A percentile compares a stretch with the other conserved stretches of the same genome.
phyloP scores from a whole-genome alignment of 1,140 invertebrate species.

The Venustaconcha ellipsiformis region DNA sequence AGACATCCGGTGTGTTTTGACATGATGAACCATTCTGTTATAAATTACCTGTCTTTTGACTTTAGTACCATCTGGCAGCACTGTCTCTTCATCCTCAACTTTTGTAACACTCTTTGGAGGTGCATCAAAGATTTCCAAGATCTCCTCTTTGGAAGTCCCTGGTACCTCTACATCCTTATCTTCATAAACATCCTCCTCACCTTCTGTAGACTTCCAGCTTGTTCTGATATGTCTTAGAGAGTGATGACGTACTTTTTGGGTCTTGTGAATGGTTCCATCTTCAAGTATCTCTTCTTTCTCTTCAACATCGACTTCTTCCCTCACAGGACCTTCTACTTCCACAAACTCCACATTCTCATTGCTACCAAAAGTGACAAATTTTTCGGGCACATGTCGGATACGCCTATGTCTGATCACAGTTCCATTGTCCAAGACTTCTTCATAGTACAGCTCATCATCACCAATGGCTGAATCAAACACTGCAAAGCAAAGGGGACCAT shows the following conservation, averaged over 20 bases:
- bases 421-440: conserved; percentile 60
- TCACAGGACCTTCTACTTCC: conserved; percentile 41
- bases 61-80: conserved; percentile 60
- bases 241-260: conserved; percentile 44
- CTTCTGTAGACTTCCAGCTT: conserved; percentile 42
- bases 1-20: conserved; percentile 52
- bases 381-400: conserved; percentile 23
- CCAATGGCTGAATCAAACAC: conserved; percentile 47
- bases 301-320: conserved; percentile 45
- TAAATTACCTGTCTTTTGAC: conserved; percentile 54
- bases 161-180: conserved; percentile 47
- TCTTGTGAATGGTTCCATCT: conserved; percentile 60
- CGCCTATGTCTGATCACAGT: conserved; percentile 43
- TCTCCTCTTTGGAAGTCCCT: conserved; percentile 38
- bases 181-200: conserved; percentile 45
- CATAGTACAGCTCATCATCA: conserved; percentile 38
- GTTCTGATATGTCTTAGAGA: conserved; percentile 51
- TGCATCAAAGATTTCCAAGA: conserved; percentile 61
- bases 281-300: conserved; percentile 57
- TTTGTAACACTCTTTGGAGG: conserved; percentile 57
- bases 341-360: conserved; percentile 32
- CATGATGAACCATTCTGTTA: conserved; percentile 54
- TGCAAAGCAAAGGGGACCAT: conserved; percentile 44
- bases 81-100: conserved; percentile 61
- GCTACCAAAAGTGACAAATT: conserved; percentile 12